Evolutionary conservation across 2,113 vertebrate genomes (phyloP).

Genomic region (Delphinapterus leucas): DNA sequence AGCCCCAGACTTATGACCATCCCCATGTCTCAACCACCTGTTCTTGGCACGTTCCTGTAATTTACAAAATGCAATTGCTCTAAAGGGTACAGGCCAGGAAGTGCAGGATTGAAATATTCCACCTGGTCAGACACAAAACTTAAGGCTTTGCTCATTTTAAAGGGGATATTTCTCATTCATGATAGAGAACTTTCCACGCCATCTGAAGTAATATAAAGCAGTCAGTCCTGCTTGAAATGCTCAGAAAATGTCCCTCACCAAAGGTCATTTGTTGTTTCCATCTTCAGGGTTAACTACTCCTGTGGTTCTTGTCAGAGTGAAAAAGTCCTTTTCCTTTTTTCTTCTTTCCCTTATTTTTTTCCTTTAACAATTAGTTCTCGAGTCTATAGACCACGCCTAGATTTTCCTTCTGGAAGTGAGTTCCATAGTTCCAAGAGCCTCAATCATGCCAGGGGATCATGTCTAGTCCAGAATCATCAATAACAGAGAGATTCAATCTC

Average conservation of each 20-base stretch:
- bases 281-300: not conserved
- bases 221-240: not conserved
- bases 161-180: not conserved
- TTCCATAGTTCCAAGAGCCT: not conserved
- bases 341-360: not conserved
- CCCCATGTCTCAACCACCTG: slow-evolving; percentile 23
- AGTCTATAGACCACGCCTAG: not conserved
- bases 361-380: not conserved
- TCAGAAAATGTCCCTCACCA: not conserved
- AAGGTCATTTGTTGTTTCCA: not conserved
- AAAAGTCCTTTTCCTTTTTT: not conserved
- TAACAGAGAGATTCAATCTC: not conserved
- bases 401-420: not conserved
- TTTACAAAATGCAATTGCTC: slow-evolving; percentile 51
- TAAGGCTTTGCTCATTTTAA: not conserved
- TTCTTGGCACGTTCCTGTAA: slow-evolving; percentile 7
- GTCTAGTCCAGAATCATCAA: not conserved
- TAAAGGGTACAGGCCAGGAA: slow-evolving; percentile 10
- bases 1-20: slow-evolving; percentile 32
- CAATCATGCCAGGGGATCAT: not conserved
- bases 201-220: not conserved
- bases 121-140: not conserved
- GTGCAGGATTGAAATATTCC: not conserved
- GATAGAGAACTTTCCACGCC: not conserved
- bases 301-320: not conserved